phyloP scores from a whole-genome alignment of 2,888 invertebrate genomes.

The Erebia palarica region DNA sequence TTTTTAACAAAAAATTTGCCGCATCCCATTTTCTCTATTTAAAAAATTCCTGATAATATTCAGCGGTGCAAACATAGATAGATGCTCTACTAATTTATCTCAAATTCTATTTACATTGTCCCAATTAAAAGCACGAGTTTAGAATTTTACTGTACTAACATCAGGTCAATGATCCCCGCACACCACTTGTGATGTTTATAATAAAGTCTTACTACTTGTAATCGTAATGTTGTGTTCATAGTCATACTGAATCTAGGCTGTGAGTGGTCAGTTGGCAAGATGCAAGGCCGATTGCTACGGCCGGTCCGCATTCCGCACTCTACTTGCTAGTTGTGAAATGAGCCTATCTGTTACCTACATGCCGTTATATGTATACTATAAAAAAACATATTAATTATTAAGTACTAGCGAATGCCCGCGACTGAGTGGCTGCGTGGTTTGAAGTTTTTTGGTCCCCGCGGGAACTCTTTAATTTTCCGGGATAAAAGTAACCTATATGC shows the following conservation, averaged over 20 bases:
- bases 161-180: constrained; percentile 40
- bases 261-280: constrained; percentile 78
- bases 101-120: constrained; percentile 38
- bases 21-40: background rate
- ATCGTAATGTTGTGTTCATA: constrained; percentile 35
- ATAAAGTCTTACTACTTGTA: constrained; percentile 27
- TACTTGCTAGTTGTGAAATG: constrained; percentile 73
- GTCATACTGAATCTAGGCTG: constrained; percentile 43
- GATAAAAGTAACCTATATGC: too few species aligned
- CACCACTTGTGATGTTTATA: constrained; percentile 35
- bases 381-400: constrained; percentile 38
- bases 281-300: constrained; percentile 71
- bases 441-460: too few species aligned
- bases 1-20: background rate
- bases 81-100: constrained; percentile 33
- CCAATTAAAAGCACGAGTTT: constrained; percentile 40
- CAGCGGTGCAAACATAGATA: constrained; percentile 23
- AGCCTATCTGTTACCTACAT: constrained; percentile 63
- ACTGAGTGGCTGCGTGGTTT: too few species aligned
- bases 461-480: too few species aligned
- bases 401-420: background rate
- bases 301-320: constrained; percentile 73
- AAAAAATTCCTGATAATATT: constrained; percentile 12
- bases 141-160: constrained; percentile 38
- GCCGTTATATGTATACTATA: constrained; percentile 55